phyloP scores from a whole-genome alignment of 2,888 invertebrate species.

The Schizotus pectinicornis region DNA sequence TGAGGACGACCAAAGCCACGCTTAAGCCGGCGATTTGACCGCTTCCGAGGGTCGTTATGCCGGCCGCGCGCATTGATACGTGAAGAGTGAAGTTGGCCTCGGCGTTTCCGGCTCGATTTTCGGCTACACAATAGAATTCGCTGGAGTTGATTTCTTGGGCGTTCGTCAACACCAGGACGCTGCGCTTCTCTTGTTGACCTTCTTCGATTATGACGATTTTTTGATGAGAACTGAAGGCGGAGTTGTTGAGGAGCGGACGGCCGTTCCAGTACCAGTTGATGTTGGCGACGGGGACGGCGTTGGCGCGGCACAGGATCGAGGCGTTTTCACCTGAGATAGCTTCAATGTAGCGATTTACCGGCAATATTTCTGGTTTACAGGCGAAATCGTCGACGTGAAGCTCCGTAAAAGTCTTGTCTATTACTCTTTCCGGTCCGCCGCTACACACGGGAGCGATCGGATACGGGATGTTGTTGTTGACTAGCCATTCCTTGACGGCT shows the following conservation, averaged over 20 bases:
- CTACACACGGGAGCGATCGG: conserved; percentile 81
- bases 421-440: conserved; percentile 72
- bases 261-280: conserved; percentile 91
- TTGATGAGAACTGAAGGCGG: conserved; percentile 79
- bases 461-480: conserved; percentile 76
- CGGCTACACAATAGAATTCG: conserved; percentile 88
- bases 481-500: conserved; percentile 82
- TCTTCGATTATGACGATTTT: conserved; percentile 78
- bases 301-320: conserved; percentile 80
- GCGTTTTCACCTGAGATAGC: conserved; percentile 84
- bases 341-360: conserved; percentile 77
- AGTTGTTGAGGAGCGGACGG: conserved; percentile 76
- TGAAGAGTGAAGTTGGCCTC: conserved; percentile 90
- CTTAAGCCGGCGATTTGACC: conserved; percentile 87
- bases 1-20: conserved; percentile 79
- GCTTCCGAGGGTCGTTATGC: conserved; percentile 81
- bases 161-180: conserved; percentile 78
- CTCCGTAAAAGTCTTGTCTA: conserved; percentile 77
- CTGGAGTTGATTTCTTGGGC: conserved; percentile 83
- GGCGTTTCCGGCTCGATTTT: conserved; percentile 86
- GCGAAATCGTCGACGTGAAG: conserved; percentile 83
- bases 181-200: conserved; percentile 77
- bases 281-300: conserved; percentile 79
- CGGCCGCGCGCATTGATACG: conserved; percentile 77
- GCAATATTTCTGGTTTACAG: conserved; percentile 81